Evolutionary conservation across 2,113 vertebrate species (phyloP).

Genomic region (Poeciliopsis prolifica): DNA sequence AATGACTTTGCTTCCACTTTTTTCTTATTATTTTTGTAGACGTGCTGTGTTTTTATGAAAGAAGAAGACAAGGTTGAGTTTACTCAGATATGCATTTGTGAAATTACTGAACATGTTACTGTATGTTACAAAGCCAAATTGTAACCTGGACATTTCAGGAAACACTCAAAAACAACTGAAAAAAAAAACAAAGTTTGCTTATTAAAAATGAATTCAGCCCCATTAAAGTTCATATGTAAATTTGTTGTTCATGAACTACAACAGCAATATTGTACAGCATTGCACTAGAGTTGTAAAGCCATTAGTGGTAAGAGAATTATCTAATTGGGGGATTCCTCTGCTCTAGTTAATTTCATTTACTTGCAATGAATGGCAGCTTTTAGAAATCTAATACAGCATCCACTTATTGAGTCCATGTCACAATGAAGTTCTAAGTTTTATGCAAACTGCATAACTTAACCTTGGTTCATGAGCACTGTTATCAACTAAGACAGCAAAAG

Average conservation of each 20-base stretch:
- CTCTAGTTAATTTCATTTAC: slow-evolving; percentile 1
- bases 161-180: background rate
- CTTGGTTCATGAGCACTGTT: background rate
- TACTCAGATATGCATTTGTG: too few species aligned
- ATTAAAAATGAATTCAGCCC: background rate
- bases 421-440: background rate
- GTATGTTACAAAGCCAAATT: too few species aligned
- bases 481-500: background rate
- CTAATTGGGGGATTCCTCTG: slow-evolving; percentile 2
- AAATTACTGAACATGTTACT: too few species aligned
- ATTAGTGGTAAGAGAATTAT: slow-evolving; percentile 13
- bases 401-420: background rate
- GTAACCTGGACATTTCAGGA: too few species aligned
- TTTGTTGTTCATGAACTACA: slow-evolving; percentile 17
- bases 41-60: too few species aligned
- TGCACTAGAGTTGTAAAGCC: slow-evolving; percentile 14
- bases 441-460: background rate
- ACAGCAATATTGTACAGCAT: background rate
- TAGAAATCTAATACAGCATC: background rate
- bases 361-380: background rate
- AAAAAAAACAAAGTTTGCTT: background rate
- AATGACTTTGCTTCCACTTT: too few species aligned
- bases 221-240: background rate
- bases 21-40: too few species aligned
- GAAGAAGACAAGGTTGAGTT: too few species aligned